phyloP scores from a whole-genome alignment of 2,888 invertebrate species.

The Carterocephalus palaemon region DNA sequence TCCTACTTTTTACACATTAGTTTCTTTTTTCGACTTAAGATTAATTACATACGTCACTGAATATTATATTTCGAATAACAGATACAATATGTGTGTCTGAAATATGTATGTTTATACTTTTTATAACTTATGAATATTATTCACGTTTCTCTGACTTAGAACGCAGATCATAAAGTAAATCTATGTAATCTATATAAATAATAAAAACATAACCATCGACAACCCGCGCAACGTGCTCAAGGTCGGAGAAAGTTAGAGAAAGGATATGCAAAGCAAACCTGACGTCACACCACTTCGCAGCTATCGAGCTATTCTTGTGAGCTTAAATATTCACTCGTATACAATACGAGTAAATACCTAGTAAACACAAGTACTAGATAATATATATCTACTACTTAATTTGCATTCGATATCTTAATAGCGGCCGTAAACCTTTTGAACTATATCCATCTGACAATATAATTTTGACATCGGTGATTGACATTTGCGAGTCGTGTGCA shows the following conservation, averaged over 20 bases:
- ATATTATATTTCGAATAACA: too few species aligned
- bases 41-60: background rate
- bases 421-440: conserved; percentile 9
- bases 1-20: background rate
- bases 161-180: background rate
- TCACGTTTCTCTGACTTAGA: too few species aligned
- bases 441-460: conserved; percentile 16
- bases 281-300: conserved; percentile 35
- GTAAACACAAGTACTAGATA: conserved; percentile 1
- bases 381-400: conserved; percentile 10
- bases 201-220: conserved; percentile 7
- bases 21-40: background rate
- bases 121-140: too few species aligned
- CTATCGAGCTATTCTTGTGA: conserved; percentile 20
- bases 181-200: conserved; percentile 17
- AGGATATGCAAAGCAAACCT: conserved; percentile 59
- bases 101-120: too few species aligned
- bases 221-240: conserved; percentile 40
- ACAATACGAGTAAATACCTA: conserved; percentile 8
- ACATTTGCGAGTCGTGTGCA: conserved; percentile 19
- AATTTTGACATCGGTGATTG: conserved; percentile 17
- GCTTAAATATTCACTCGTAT: conserved; percentile 13
- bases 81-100: too few species aligned
- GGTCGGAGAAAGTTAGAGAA: conserved; percentile 74
- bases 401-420: conserved; percentile 11